Evolutionary conservation across 2,797 vertebrate genomes (phyloP), one percentile per base, ranked within the genome.

Genomic region (Helicolenus hilgendorfi): DNA sequence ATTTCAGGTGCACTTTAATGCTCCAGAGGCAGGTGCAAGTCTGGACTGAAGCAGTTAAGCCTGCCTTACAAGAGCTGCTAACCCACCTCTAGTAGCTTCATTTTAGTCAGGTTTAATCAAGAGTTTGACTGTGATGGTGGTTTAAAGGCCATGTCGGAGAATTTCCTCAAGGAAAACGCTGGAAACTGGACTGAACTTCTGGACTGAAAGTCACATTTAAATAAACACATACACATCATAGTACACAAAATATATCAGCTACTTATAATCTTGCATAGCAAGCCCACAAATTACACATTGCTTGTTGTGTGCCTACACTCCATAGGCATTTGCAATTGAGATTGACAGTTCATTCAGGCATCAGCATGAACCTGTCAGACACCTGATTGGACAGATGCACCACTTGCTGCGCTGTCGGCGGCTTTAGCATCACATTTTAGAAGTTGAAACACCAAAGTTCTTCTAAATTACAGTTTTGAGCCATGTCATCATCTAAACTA

Each of bases 171-270:
- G 22, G 22, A 41, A 59, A 75, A 59, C 0, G 10, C 33, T 82
- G 58, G 64, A 76, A 83, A 63, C 5, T 62, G 20, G 71, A n/a
- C 36, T 75, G 15, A 73, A 70, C 33, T 79, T 31, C n/a, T 7
- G 53, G 67, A 74, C n/a, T 7, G 53, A 71, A 74, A 45, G 31
- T 70, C 22, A 78, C 27, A 68, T 59, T 83, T 20, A 27, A 38
- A 67, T 53, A 73, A 63, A 56, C 49, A 69, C 20, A 49, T 7
- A 65, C 20, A 65, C 49, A 77, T 27, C 24, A 77, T 33, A 31
- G 8, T 7, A 38, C 55, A 71, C 15, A 59, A 29, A 18, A 53
- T 33, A 59, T 64, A 59, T 64, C 35, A 26, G 14, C 3, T 49
- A 11, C 2, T 20, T 33, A 24, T 22, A 38, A 53, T 79, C 31